A percentile compares a stretch with the other conserved stretches of the same genome.
Conservation (phyloP, 2,113 vertebrate genomes). For the Diadophis punctatus region DNA sequence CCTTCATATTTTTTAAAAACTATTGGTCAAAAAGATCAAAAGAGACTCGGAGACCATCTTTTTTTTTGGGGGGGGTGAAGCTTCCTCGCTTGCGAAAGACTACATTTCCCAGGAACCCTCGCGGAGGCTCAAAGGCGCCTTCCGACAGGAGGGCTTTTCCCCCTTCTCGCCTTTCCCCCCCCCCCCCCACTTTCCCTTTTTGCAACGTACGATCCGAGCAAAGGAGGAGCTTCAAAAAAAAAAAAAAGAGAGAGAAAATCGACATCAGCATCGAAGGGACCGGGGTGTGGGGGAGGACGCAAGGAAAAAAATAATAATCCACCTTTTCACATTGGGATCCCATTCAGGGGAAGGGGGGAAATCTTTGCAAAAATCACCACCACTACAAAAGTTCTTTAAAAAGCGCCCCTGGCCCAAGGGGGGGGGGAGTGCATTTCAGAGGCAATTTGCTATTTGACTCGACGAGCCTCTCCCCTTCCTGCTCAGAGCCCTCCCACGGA, state of each 20-base stretch:
- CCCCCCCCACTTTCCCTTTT: neutral
- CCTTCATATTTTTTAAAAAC: neutral
- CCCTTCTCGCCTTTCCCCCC: accelerated
- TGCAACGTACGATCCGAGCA: neutral
- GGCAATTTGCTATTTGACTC: neutral
- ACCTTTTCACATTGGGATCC: neutral
- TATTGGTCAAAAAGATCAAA: neutral
- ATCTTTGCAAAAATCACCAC: neutral
- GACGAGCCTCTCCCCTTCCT: neutral
- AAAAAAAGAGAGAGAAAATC: too few species aligned
- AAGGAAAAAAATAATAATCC: neutral
- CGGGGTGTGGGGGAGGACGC: neutral
- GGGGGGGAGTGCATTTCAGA: too few species aligned
- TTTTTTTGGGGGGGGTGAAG: too few species aligned
- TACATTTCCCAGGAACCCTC: neutral
- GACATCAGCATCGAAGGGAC: neutral
- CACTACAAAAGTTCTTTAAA: neutral
- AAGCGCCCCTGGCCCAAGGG: neutral
- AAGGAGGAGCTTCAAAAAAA: neutral
- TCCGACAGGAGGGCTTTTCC: neutral
- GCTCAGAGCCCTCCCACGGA: neutral
- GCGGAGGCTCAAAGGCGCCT: neutral
- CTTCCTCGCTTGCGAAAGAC: neutral
- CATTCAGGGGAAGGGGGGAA: neutral
- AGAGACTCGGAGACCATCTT: neutral